Base-by-base conservation (phyloP, 1,140 invertebrate species). In the Drosophila quadrilineata region DNA sequence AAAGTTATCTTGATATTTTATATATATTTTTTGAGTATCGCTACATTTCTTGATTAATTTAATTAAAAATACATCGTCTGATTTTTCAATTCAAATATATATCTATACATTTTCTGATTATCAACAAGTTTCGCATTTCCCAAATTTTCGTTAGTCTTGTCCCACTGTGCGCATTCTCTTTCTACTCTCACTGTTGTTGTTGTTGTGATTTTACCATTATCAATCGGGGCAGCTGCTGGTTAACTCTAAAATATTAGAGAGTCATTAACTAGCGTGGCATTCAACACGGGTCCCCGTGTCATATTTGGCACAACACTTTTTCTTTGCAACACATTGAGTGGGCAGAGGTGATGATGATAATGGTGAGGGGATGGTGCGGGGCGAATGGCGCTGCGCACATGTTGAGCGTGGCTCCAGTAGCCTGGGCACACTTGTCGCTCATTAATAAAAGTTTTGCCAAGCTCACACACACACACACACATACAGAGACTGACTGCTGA, bases 371-470 rank as follows among this genome's bases (percentile, higher is more conserved):
- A 10, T 3, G 24, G 29, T 14, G 38, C 5, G 28, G 50, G 8
- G 10, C 6, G 16, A 3, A 6, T 8, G 50, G 22, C 12, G 50
- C 28, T 43, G 66, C 70, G 71, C 58, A 73, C 71, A 73, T 73
- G 71, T 80, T 67, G 41, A 68, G 69, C 75, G 56, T 28, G 31
- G 26, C 49, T 40, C 24, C 58, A 70, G 59, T 40, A 45, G 56
- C 49, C 48, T 53, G 58, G 53, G 70, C 73, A 84, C 73, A 74
- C 79, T 85, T 85, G 70, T 85, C 73, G 77, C 70, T 77, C 70
- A 85, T 84, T 85, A 84, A 85, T 84, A 74, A 84, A 72, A 68
- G 56, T 84, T n/a, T 70, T 59, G 57, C 40, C 60, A 26, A 65
- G 63, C 56, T 2, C 41, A 26, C 41, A 16, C 10, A 48, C 26